phyloP scores from a whole-genome alignment of 2,113 vertebrate genomes.

The Loxodonta africana region DNA sequence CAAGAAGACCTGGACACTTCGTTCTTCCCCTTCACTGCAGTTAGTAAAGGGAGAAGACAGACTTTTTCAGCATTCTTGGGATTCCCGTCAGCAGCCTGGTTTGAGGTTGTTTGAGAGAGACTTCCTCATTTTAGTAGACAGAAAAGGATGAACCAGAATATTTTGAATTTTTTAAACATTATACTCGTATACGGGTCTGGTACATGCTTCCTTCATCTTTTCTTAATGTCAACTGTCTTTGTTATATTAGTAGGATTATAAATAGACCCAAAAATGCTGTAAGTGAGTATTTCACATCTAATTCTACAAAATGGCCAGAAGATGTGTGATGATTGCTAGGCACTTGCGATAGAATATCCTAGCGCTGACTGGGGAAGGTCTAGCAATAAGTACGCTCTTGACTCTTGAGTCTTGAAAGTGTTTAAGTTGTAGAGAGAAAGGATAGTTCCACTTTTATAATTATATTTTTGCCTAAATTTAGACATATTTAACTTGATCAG shows the following conservation, averaged over 20 bases:
- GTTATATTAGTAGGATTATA: slow-evolving; percentile 33
- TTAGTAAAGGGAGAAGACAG: accelerated
- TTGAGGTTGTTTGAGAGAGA: not conserved
- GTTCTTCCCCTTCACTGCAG: not conserved
- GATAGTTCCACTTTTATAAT: not conserved
- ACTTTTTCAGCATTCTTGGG: not conserved
- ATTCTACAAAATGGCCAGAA: not conserved
- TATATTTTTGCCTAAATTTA: slow-evolving; percentile 29
- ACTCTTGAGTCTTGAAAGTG: not conserved
- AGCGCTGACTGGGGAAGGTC: not conserved
- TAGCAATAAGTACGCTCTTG: not conserved
- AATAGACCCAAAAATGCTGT: not conserved
- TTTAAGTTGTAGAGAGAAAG: not conserved
- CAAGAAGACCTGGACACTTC: not conserved
- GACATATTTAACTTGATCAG: slow-evolving; percentile 30
- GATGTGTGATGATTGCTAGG: no score
- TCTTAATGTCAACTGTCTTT: not conserved
- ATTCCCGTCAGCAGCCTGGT: not conserved
- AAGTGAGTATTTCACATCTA: not conserved
- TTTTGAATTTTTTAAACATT: not conserved
- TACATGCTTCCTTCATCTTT: not conserved
- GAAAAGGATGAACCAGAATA: not conserved
- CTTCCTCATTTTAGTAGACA: accelerated
- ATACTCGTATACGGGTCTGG: not conserved
- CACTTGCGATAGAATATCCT: not conserved